A percentile compares a stretch with the other conserved stretches of the same genome.
These are phyloP conservation scores for Mythimna vitellina DNA, from an alignment of 2,888 invertebrate species.

Conservation along the genomic window DNA sequence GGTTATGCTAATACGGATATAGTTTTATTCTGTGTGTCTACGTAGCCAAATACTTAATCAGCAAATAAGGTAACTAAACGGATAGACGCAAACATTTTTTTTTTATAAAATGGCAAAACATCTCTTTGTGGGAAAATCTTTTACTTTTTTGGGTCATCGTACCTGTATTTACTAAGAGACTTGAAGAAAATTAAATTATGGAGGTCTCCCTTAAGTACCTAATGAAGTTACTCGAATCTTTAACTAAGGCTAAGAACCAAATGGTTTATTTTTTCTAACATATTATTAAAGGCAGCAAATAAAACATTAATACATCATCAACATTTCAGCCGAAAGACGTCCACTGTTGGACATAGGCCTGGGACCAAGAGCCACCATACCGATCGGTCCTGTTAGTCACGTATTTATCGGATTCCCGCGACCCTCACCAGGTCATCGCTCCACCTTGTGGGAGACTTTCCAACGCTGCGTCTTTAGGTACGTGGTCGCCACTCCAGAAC, in stretches of 20 bases:
- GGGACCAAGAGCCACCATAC: too few relatives aligned
- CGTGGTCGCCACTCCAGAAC: too few relatives aligned
- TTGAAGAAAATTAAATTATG: neutral
- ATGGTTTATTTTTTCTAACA: neutral
- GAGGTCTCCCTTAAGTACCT: neutral
- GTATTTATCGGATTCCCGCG: too few relatives aligned
- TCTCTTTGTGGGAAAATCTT: neutral
- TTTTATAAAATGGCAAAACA: neutral
- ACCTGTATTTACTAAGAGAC: neutral
- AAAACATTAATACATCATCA: neutral
- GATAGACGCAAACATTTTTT: neutral
- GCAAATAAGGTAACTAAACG: neutral
- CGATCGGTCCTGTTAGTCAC: too few relatives aligned
- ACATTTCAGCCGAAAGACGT: too few relatives aligned
- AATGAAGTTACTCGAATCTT: neutral
- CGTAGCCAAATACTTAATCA: neutral
- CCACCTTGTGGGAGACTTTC: too few relatives aligned
- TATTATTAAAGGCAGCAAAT: neutral
- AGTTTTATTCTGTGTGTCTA: constrained; percentile 6
- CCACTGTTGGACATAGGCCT: too few relatives aligned
- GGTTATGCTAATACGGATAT: constrained; percentile 38
- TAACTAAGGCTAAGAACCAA: neutral
- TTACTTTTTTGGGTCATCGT: neutral
- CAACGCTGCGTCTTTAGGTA: too few relatives aligned
- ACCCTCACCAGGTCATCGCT: too few relatives aligned